Base-by-base conservation (phyloP, 1,140 invertebrate species). In the Drosophila mayri region DNA sequence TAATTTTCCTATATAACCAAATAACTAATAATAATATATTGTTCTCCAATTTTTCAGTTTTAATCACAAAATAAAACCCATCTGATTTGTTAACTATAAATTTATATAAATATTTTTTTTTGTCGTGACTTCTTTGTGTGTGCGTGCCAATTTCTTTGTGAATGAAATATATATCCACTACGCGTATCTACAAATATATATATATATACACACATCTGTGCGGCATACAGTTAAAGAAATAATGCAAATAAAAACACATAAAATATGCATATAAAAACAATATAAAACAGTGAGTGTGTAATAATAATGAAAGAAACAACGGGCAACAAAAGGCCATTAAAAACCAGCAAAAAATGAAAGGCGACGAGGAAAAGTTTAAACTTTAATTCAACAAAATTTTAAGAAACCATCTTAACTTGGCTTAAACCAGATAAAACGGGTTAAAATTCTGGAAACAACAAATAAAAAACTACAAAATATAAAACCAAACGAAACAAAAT, bases 271-370 rank as follows among this genome's bases (percentile, higher is more conserved):
- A 32, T 38, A n/a, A 40, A 47, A 32, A 41, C 28, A 30, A 30
- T 30, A 30, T 30, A 32, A 32, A 35, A 35, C 59, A 46, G 32
- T 38, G 54, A 30, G 54, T 44, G 62, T 61, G 63, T 73, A 20
- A 16, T 22, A 57, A 54, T 52, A 66, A 84, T 64, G 73, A 79
- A 60, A 68, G 46, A 47, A 66, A 54, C 65, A 77, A 61, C 61
- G 52, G 44, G 35, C 44, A 30, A 67, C 54, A 65, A 63, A 60
- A 30, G 43, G 43, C 59, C 25, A 64, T 64, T 32, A 44, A 62
- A 30, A 30, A 30, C 58, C 35, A 65, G 58, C 38, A 55, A 74
- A 87, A 86, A 86, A 84, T 70, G 73, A 88, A 88, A 88, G 76
- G 80, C 72, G 64, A 64, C 54, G 55, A 58, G 43, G 55, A 52